A percentile compares a stretch with the other conserved stretches of the same genome.
phyloP scores from a whole-genome alignment of 2,888 invertebrate genomes.

The Agrochola litura region DNA sequence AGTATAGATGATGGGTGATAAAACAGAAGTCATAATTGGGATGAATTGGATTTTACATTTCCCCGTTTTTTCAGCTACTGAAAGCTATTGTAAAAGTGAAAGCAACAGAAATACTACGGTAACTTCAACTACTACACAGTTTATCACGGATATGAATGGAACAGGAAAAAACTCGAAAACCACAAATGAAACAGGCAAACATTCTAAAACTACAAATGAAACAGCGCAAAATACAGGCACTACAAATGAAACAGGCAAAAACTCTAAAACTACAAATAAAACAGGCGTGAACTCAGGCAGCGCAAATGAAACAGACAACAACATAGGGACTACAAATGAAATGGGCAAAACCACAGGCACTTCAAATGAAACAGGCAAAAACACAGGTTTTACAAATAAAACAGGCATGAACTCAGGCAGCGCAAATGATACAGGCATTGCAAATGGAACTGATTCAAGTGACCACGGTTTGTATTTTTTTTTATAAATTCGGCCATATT shows the following conservation, averaged over 20 bases:
- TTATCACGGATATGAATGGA: neutral
- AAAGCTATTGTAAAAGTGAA: neutral
- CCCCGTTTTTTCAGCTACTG: neutral
- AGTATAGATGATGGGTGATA: too few species aligned
- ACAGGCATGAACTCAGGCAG: too few species aligned
- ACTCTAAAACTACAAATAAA: too few species aligned
- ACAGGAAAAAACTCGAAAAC: too few species aligned
- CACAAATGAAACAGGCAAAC: too few species aligned
- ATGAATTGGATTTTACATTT: neutral
- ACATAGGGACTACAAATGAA: neutral
- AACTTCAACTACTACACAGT: neutral
- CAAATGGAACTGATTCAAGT: neutral
- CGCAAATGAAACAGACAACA: neutral
- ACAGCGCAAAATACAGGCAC: too few species aligned
- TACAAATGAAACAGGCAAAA: neutral
- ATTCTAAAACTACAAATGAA: too few species aligned
- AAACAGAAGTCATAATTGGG: neutral
- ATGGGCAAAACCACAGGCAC: too few species aligned
- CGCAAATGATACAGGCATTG: too few species aligned
- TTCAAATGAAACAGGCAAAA: too few species aligned
- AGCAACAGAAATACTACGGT: neutral
- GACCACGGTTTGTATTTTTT: constrained; percentile 9
- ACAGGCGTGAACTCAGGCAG: neutral
- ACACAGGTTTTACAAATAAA: too few species aligned
- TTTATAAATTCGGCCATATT: neutral